A percentile compares a stretch with the other conserved stretches of the same genome.
These are phyloP conservation scores for Umimayanthus kanabou DNA, from an alignment of 92 coral and sea anemone genomes.

Conservation along the genomic window DNA sequence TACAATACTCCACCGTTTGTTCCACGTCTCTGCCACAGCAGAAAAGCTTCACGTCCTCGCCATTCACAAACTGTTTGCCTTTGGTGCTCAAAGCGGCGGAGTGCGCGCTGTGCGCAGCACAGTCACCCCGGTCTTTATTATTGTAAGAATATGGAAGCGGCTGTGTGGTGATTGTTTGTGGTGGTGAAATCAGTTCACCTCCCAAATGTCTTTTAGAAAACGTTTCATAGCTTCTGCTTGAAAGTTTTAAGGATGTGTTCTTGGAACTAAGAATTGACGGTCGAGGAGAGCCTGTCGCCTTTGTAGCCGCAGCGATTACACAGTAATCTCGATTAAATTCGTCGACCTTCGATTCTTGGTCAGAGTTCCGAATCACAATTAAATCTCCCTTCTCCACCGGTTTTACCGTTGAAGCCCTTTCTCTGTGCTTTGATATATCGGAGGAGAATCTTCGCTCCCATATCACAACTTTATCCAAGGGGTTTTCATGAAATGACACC, in stretches of 20 bases:
- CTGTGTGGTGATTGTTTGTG: conserved; percentile 46
- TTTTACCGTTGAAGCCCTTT: conserved; percentile 51
- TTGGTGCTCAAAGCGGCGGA: conserved; percentile 30
- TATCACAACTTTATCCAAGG: conserved; percentile 70
- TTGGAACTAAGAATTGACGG: conserved; percentile 27
- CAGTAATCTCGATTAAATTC: conserved; percentile 75
- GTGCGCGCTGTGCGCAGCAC: conserved; percentile 19
- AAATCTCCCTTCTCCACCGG: conserved; percentile 63
- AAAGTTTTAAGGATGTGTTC: conserved; percentile 47
- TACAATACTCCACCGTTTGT: conserved; percentile 77
- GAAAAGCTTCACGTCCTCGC: conserved; percentile 71
- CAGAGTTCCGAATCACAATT: conserved; percentile 61
- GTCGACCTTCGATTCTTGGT: conserved; percentile 50
- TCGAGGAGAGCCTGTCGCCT: conserved; percentile 53
- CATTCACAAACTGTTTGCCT: conserved; percentile 64
- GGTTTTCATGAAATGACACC: conserved; percentile 84
- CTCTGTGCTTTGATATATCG: conserved; percentile 74
- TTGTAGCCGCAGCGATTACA: conserved; percentile 80
- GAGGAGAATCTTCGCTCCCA: conserved; percentile 82
- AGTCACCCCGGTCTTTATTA: conserved; percentile 33
- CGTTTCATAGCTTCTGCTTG: conserved; percentile 66
- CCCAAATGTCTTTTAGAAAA: conserved; percentile 76
- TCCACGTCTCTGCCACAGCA: conserved; percentile 84
- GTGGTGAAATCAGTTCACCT: conserved; percentile 54
- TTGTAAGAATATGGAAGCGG: conserved; percentile 42